Base-by-base conservation (phyloP, 2,888 invertebrate species). In the Hyposoter didymator region DNA sequence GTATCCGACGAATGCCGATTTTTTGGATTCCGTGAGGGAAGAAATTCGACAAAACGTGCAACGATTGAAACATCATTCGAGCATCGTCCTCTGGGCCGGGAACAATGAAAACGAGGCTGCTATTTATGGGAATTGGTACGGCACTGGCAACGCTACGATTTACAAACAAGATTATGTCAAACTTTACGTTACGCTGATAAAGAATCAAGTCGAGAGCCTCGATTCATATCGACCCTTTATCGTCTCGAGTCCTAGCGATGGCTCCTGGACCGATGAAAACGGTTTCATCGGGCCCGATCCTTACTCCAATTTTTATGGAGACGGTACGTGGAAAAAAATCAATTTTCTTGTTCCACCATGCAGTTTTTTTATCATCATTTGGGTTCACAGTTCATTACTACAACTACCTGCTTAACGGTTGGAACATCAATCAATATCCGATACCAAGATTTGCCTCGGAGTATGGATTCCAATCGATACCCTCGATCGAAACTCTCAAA, bases 81-180 rank as follows among this genome's bases (percentile, higher is more conserved):
- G 97, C 73, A 95, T 99, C 55, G 96, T 97, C 0, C 90, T 99
- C 0, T 99, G 98, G 97, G 97, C 98, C n/a, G 98, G 97, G 5
- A 99, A 99, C 93, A 99, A 99, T 93, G 99, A 99, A 94, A 99
- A 99, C 92, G 99, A 99, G 94, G 97, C 96, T 5, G 99, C 98
- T 0, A 93, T 99, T 7, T 95, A 96, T 69, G 96, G 96, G 62
- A 96, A 97, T 92, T 99, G 99, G 99, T 96, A 95, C 91, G 94
- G 97, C 0, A 89, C 91, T 0, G 75, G 89, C 0, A 91, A 95
- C 17, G 95, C 95, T 87, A 89, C 94, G 0, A 94, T 94, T 75
- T 98, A 97, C 90, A 96, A 96, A 90, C 90, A 94, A 0, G 98
- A 99, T 92, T 99, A 98, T 91, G 94, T 97, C 0, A 96, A 96